These are phyloP conservation scores for Pelmatolapia mariae DNA, from an alignment of 2,113 vertebrate species.

Conservation along the genomic window DNA sequence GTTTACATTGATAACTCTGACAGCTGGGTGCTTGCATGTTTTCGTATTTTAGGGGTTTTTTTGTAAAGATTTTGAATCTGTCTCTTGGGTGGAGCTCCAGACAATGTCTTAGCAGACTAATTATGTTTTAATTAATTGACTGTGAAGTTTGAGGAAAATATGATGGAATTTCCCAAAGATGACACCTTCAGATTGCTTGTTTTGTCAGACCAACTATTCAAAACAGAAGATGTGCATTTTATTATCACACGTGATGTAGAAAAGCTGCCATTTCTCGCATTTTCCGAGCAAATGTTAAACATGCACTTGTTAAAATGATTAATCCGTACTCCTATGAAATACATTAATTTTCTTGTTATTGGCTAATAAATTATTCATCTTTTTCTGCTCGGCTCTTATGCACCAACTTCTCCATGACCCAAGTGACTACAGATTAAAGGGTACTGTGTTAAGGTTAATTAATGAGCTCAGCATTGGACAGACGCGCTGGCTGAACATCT, in stretches of 20 bases:
- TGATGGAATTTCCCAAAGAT: not conserved
- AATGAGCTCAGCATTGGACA: not conserved
- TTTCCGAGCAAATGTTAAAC: not conserved
- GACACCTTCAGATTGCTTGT: not conserved
- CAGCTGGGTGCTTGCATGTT: not conserved
- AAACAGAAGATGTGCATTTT: not conserved
- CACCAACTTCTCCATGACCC: not conserved
- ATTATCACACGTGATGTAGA: not conserved
- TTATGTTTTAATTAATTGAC: not conserved
- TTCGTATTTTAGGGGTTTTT: accelerated
- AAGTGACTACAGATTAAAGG: not conserved
- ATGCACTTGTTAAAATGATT: not conserved
- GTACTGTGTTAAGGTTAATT: not conserved
- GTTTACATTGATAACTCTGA: not conserved
- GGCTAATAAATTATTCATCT: not conserved
- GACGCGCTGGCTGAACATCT: not conserved
- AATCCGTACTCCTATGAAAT: not conserved
- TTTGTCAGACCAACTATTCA: not conserved
- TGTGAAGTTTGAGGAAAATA: not conserved
- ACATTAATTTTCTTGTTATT: not conserved
- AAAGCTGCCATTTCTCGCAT: not conserved
- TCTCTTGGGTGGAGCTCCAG: not conserved
- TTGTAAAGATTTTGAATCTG: not conserved
- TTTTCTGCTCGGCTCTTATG: not conserved
- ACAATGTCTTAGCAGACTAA: not conserved